Conservation (phyloP, 2,797 vertebrate species). For the Luscinia luscinia region DNA sequence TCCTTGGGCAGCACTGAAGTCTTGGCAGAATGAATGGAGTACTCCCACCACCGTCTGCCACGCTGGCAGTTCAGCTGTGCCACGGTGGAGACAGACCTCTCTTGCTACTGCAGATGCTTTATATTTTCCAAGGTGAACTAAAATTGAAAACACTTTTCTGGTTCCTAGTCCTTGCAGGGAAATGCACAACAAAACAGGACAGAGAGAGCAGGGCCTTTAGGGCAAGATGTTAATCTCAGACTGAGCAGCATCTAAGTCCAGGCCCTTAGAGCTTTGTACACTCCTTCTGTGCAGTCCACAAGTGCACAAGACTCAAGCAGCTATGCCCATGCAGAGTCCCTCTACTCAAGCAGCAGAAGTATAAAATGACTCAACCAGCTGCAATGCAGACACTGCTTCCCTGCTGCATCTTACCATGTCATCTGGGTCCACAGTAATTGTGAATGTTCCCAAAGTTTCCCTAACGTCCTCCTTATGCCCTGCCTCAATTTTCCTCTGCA, state of each 20-base stretch:
- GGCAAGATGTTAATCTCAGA: not conserved
- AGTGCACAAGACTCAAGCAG: not conserved
- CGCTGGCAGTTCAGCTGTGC: not conserved
- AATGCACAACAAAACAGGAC: not conserved
- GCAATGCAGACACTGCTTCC: not conserved
- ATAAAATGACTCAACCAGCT: not conserved
- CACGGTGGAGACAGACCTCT: not conserved
- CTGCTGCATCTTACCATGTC: not conserved
- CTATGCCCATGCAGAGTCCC: not conserved
- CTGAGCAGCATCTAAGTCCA: not conserved
- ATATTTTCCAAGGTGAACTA: not conserved
- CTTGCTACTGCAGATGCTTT: not conserved
- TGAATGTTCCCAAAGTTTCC: not conserved
- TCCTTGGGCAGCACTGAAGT: not conserved
- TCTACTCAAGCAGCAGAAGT: not conserved
- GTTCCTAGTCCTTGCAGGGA: not conserved
- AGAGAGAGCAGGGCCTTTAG: not conserved
- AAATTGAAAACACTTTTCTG: not conserved
- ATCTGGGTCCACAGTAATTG: not conserved
- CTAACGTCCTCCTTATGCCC: not conserved
- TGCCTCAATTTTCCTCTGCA: not conserved
- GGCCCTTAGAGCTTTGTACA: not conserved
- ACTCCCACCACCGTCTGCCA: not conserved
- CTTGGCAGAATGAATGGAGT: accelerated
- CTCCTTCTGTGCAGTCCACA: not conserved